Base-by-base conservation (phyloP, 2,888 invertebrate genomes). In the Morpho achilles region DNA sequence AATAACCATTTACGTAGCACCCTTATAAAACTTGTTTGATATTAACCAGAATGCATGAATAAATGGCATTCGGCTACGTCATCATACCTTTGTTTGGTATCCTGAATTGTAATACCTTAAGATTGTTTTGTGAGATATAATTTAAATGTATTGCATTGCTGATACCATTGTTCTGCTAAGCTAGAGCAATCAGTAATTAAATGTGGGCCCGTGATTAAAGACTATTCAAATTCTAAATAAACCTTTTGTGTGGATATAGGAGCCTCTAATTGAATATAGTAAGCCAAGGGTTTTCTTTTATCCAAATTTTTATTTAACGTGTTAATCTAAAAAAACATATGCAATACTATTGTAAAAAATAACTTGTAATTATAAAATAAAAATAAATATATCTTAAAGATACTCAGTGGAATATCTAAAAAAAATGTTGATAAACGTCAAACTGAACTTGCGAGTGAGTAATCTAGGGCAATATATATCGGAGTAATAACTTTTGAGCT, bases 1-100 rank as follows among this genome's bases (percentile, higher is more conserved):
- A 84, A 82, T 80, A 63, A 63, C 87, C 88, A 78, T 86, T 80
- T 87, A 77, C 69, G 87, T 75, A 74, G 74, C 77, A 84, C 79
- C 80, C 76, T 74, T 73, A 53, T 56, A 52, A 59, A 65, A 67
- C 71, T 58, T 60, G 73, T 68, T 66, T 68, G 57, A 65, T 60
- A 69, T 69, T 64, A 62, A 63, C 64, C 57, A 59, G 61, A 61
- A 61, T 58, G 63, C 65, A 62, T 62, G 58, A 60, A 65, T 62
- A 63, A 65, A 62, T 54, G 58, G 52, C 51, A 55, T 47, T 53
- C 55, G 57, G 23, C 48, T 59, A 61, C 60, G 60, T 62, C 60
- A 60, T 58, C 52, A 45, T 44, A 60, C 45, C 64, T 60, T 56
- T 59, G 58, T 64, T 64, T 63, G 62, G 60, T 58, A 60, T 49